Evolutionary conservation across 2,888 invertebrate genomes (phyloP).

Genomic region (Erannis defoliaria): DNA sequence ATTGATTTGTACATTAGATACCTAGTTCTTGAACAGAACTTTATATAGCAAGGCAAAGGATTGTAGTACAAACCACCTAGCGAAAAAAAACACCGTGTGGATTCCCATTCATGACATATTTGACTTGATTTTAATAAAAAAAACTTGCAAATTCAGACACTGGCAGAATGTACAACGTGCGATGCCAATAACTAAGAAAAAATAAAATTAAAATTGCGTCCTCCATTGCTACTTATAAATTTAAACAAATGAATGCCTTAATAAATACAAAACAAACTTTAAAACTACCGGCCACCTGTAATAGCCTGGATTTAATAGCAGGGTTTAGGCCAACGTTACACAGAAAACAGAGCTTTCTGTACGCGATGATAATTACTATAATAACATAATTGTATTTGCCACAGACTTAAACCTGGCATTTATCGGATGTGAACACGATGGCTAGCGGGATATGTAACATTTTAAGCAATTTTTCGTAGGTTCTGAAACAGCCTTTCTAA

Average conservation of each 20-base stretch:
- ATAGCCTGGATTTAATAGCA: constrained; percentile 12
- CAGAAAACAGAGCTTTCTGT: constrained; percentile 19
- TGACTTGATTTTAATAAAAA: too few relatives aligned
- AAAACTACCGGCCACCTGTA: neutral
- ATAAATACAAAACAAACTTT: constrained; percentile 12
- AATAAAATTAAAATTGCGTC: too few relatives aligned
- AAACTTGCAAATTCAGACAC: too few relatives aligned
- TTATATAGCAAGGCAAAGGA: too few relatives aligned
- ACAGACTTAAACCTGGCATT: constrained; percentile 51
- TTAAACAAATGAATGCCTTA: neutral
- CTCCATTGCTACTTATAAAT: neutral
- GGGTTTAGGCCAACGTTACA: constrained; percentile 10
- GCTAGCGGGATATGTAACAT: constrained; percentile 24
- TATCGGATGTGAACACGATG: constrained; percentile 46
- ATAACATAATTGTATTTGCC: constrained; percentile 69
- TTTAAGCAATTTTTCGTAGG: constrained; percentile 6
- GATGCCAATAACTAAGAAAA: too few relatives aligned
- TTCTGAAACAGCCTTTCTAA: neutral
- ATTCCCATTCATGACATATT: too few relatives aligned
- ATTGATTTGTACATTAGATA: too few relatives aligned
- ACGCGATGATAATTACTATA: constrained; percentile 50
- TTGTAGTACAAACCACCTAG: too few relatives aligned
- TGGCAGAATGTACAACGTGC: too few relatives aligned
- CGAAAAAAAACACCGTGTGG: too few relatives aligned
- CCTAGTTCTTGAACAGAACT: too few relatives aligned